phyloP scores from a whole-genome alignment of 2,888 invertebrate species.

The Smittia aterrima region DNA sequence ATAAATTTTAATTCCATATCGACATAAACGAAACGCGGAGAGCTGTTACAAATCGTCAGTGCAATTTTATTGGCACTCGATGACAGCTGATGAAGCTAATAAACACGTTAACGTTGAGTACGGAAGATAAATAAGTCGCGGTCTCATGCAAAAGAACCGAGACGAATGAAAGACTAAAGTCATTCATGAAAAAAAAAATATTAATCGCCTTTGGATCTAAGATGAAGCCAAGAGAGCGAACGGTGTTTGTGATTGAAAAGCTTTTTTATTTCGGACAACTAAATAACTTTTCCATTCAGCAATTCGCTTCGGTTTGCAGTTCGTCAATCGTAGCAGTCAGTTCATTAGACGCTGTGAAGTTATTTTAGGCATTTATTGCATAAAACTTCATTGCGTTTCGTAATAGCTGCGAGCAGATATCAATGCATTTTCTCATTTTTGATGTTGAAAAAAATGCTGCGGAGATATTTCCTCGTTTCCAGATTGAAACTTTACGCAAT shows the following conservation, averaged over 20 bases:
- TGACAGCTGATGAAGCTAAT: conserved; percentile 6
- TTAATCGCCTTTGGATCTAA: neutral
- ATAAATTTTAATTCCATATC: neutral
- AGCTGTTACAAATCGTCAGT: neutral
- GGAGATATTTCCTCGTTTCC: neutral
- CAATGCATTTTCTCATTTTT: conserved; percentile 16
- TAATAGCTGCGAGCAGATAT: neutral
- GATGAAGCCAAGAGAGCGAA: neutral
- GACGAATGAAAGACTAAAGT: neutral
- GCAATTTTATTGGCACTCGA: neutral
- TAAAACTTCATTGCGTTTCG: neutral
- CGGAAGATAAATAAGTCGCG: conserved; percentile 4
- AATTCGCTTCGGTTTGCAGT: neutral
- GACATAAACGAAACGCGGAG: neutral
- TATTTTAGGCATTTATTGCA: conserved; percentile 4
- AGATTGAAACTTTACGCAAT: conserved; percentile 1
- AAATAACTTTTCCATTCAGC: neutral
- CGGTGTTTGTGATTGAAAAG: neutral
- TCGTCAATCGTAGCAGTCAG: neutral
- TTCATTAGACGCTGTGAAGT: neutral
- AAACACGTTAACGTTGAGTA: conserved; percentile 19
- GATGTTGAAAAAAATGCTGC: neutral
- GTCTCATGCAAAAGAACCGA: neutral
- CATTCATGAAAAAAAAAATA: neutral
- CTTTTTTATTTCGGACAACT: conserved; percentile 1